A percentile compares a stretch with the other conserved stretches of the same genome.
These are phyloP conservation scores for Drosophila miranda DNA, from an alignment of 1,140 invertebrate genomes.

Conservation along the genomic window DNA sequence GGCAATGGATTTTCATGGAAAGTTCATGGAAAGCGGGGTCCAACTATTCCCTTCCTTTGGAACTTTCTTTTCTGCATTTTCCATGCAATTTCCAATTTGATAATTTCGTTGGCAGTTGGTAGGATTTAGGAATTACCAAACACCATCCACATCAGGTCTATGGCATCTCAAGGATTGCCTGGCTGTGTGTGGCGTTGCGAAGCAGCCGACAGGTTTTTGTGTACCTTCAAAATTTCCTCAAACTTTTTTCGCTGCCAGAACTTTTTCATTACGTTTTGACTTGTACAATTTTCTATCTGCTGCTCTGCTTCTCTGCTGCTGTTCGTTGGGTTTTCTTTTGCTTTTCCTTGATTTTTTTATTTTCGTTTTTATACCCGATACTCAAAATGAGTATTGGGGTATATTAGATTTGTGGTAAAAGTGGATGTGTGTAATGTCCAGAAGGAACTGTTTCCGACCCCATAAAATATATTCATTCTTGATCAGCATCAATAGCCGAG, in stretches of 20 bases:
- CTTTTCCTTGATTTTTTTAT: slow-evolving; percentile 4
- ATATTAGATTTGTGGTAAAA: no score
- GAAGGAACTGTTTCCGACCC: no score
- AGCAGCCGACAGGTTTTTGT: slow-evolving; percentile 62
- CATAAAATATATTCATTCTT: no score
- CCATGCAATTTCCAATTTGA: slow-evolving; percentile 40
- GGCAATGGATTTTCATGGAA: background rate
- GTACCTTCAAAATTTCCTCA: slow-evolving; percentile 72
- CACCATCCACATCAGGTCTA: no score
- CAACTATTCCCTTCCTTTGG: no score
- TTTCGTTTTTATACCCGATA: background rate
- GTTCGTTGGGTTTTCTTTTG: slow-evolving; percentile 16
- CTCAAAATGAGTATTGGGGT: no score
- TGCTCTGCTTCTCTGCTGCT: slow-evolving; percentile 12
- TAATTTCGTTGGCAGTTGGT: slow-evolving; percentile 39
- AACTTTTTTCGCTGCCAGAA: slow-evolving; percentile 72
- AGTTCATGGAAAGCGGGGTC: no score
- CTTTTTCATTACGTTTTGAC: slow-evolving; percentile 80
- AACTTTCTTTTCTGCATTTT: no score
- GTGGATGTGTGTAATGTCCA: no score
- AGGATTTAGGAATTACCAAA: slow-evolving; percentile 25
- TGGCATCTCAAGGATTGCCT: background rate
- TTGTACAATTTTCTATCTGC: slow-evolving; percentile 66
- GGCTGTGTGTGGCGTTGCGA: slow-evolving; percentile 6
- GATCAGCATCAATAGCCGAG: no score